A percentile compares a stretch with the other conserved stretches of the same genome.
These are phyloP conservation scores for Strongylocentrotus purpuratus DNA, from an alignment of 35 echinoderm and acorn worm species.

Conservation along the genomic window DNA sequence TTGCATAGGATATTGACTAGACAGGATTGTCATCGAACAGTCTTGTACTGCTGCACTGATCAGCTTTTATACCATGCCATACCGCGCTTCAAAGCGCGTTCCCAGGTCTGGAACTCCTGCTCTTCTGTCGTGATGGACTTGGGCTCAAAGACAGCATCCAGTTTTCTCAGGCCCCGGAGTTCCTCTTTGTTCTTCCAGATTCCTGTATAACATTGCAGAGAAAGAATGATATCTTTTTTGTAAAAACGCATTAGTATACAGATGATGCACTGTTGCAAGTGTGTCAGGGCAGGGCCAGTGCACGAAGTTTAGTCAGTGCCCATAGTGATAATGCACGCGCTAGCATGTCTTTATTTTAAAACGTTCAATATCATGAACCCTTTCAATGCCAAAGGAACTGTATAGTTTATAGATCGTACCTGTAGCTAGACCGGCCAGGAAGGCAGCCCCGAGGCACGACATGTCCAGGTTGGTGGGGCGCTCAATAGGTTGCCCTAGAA, in stretches of 20 bases:
- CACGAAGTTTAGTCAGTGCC: too few relatives aligned
- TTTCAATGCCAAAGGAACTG: too few relatives aligned
- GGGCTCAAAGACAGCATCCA: slow-evolving; percentile 59
- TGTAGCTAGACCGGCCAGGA: slow-evolving; percentile 78
- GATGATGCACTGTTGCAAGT: too few relatives aligned
- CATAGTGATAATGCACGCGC: too few relatives aligned
- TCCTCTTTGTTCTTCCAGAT: slow-evolving; percentile 88
- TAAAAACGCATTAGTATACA: too few relatives aligned
- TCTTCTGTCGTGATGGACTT: slow-evolving; percentile 43
- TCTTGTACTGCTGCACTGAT: not conserved
- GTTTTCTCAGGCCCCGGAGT: slow-evolving; percentile 49
- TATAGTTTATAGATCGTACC: slow-evolving; percentile 55
- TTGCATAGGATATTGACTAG: too few relatives aligned
- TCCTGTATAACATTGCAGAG: slow-evolving; percentile 36
- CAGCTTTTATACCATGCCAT: slow-evolving; percentile 60
- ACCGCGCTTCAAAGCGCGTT: slow-evolving; percentile 62
- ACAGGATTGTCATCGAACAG: too few relatives aligned
- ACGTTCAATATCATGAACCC: too few relatives aligned
- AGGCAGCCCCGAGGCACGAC: slow-evolving; percentile 91
- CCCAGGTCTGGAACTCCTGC: slow-evolving; percentile 56
- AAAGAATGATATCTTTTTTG: not conserved
- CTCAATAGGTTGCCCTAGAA: slow-evolving; percentile 75
- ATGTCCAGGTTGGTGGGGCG: slow-evolving; percentile 79
- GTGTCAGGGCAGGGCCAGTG: too few relatives aligned
- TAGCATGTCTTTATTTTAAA: too few relatives aligned